Base-by-base conservation (phyloP, 2,888 invertebrate species). In the Hypsopygia costalis region DNA sequence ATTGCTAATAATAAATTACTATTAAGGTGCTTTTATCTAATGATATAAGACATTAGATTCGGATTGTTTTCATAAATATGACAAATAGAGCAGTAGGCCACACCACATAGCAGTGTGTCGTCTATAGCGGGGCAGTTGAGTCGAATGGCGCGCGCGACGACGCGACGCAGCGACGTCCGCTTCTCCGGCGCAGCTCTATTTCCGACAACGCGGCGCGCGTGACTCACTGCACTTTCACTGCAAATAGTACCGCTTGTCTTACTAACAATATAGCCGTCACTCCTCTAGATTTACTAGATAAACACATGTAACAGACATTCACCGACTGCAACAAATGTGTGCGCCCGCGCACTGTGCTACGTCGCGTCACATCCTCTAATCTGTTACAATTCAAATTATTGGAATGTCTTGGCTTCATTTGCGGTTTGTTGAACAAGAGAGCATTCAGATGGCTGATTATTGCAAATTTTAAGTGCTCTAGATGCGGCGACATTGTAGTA, bases 171-270 rank as follows among this genome's bases (percentile, higher is more conserved):
- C 45, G 8, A 25, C 32, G 12, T 12, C 9, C 31, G 22, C 16
- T 22, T 25, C 8, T 39, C 27, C 32, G 46, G 46, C 66, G 65
- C 63, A 61, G 49, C 68, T 73, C 75, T 81, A 81, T 79, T 81
- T 81, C 69, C 59, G 69, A 68, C 62, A 47, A 43, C 37, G 55
- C 50, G 56, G 53, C 37, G 53, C 54, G 63, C 61, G 62, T 81
- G 79, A 82, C 74, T 82, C 81, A 81, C 56, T 78, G 74, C 76
- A 79, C 80, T 83, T 82, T 81, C 81, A 78, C 80, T 78, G 65
- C 74, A 75, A 74, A 78, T 71, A 70, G 64, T 65, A 56, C 57
- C 56, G 61, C 57, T 62, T 60, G 73, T 73, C 73, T n/a, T 73
- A 59, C 62, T 54, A 65, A 66, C 68, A 66, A 74, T 69, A 66